phyloP scores from a whole-genome alignment of 2,113 vertebrate species.

The Eupsittula cactorum region DNA sequence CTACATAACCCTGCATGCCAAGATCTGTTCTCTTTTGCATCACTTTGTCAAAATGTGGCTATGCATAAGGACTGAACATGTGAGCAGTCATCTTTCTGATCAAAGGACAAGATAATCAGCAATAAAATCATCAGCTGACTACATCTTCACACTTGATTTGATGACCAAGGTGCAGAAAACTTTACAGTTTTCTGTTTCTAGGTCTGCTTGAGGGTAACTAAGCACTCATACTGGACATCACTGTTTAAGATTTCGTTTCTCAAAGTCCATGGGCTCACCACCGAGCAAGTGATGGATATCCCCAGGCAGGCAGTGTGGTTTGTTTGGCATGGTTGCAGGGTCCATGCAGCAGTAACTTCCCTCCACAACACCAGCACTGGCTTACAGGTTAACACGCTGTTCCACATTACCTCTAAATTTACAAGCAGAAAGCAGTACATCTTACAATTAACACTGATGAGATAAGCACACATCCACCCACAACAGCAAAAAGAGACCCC shows the following conservation, averaged over 20 bases:
- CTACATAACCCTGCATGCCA: background rate
- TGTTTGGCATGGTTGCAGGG: background rate
- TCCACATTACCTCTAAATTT: background rate
- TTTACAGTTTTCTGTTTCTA: background rate
- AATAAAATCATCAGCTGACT: background rate
- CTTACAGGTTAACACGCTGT: accelerated
- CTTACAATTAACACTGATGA: background rate
- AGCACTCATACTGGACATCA: accelerated
- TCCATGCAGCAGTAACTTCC: accelerated
- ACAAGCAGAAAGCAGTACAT: background rate
- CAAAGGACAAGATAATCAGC: background rate
- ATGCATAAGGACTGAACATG: accelerated
- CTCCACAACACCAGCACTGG: background rate
- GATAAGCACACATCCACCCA: background rate
- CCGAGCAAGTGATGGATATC: accelerated
- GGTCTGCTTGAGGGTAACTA: background rate
- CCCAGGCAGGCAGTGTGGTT: background rate
- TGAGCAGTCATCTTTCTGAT: background rate
- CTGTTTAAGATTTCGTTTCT: background rate
- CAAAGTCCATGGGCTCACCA: background rate
- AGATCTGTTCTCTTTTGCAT: background rate
- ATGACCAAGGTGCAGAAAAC: background rate
- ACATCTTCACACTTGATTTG: background rate
- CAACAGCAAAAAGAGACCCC: background rate
- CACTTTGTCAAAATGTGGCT: accelerated